Evolutionary conservation across 2,113 vertebrate species (phyloP).

Genomic region (Gasterosteus aculeatus): DNA sequence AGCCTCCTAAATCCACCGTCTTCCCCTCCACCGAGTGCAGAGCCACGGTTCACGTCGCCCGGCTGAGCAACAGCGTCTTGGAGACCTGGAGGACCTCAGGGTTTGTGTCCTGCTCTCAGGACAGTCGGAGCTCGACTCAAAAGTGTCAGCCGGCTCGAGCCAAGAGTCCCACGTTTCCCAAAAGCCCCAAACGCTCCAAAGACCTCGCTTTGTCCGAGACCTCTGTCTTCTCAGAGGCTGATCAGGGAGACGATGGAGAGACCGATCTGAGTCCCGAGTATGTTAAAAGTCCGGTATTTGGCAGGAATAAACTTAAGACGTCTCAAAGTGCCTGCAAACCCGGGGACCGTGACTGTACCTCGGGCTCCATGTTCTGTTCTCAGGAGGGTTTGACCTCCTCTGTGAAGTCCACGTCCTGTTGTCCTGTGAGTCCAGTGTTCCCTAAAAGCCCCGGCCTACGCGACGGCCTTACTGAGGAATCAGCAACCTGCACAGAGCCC

Average conservation of each 20-base stretch:
- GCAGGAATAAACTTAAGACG: not conserved
- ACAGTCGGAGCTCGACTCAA: not conserved
- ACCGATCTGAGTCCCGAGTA: not conserved
- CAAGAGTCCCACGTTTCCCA: constrained; percentile 47
- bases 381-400: constrained; percentile 54
- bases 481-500: not conserved
- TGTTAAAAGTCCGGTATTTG: constrained; percentile 48
- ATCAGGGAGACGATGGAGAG: not conserved
- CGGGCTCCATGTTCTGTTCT: constrained; percentile 57
- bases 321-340: constrained; percentile 7
- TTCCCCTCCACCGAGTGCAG: constrained; percentile 31
- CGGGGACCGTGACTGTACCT: constrained; percentile 18
- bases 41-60: constrained; percentile 24
- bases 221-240: constrained; percentile 11
- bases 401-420: not conserved
- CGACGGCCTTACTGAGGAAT: not conserved
- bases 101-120: constrained; percentile 65
- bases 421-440: constrained; percentile 36
- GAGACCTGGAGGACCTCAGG: constrained; percentile 49
- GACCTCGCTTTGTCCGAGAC: not conserved
- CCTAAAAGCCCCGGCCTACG: constrained; percentile 24
- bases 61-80: constrained; percentile 49
- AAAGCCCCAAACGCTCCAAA: constrained; percentile 10
- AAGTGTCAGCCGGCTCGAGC: not conserved
- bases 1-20: constrained; percentile 41